Percentiles rank a stretch among this genome's conserved stretches.
These are phyloP conservation scores for Steinernema scapterisci DNA, from an alignment of 2,888 invertebrate genomes.

Conservation along the genomic window DNA sequence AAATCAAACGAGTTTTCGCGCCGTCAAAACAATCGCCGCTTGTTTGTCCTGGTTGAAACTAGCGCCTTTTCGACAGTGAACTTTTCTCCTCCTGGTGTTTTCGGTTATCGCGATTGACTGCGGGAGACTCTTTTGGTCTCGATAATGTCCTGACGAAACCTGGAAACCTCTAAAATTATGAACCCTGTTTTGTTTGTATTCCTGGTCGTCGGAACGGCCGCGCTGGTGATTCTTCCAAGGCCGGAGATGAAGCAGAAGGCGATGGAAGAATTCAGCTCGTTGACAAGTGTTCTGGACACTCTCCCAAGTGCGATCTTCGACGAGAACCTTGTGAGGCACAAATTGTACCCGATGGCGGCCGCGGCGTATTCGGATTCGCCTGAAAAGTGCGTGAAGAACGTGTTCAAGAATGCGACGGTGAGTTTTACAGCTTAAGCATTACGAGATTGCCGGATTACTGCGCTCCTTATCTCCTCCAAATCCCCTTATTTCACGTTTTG, in stretches of 20 bases:
- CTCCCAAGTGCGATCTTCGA: not conserved
- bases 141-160: not conserved
- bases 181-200: not conserved
- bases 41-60: slow-evolving; percentile 5
- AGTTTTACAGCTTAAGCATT: not conserved
- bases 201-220: not conserved
- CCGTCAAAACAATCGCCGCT: not conserved
- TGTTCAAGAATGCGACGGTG: slow-evolving; percentile 38
- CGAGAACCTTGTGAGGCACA: slow-evolving; percentile 37
- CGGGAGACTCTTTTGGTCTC: not conserved
- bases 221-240: not conserved
- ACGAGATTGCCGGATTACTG: not conserved
- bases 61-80: not conserved
- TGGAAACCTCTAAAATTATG: not conserved
- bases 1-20: slow-evolving; percentile 9
- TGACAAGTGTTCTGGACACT: not conserved
- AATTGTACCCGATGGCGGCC: slow-evolving; percentile 50
- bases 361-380: slow-evolving; percentile 54
- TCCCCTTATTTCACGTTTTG: too few species aligned
- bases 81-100: not conserved
- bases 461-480: not conserved
- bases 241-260: not conserved
- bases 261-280: not conserved
- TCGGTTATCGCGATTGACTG: not conserved
- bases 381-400: slow-evolving; percentile 46